Base-by-base conservation (phyloP, 2,888 invertebrate species). In the Ectropis crepuscularia region DNA sequence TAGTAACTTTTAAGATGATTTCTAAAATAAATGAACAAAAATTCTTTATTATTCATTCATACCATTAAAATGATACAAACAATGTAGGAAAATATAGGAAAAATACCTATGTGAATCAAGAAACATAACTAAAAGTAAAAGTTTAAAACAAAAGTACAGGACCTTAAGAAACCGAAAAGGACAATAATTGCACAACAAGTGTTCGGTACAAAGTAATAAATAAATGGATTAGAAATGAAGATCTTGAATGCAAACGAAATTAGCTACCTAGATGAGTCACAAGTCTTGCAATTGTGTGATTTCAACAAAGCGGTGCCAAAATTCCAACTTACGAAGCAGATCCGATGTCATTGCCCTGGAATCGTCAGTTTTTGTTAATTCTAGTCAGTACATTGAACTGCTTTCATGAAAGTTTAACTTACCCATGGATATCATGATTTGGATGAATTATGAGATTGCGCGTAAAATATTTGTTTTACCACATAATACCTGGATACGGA, bases 401-500 rank as follows among this genome's bases (percentile, higher is more conserved):
- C 67, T 50, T 48, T 55, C 50, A 57, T 36, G 46, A 47, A 9
- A 65, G 62, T 6, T 46, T 54, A 39, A 63, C 41, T 61, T 50
- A 62, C 63, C 57, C 37, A 65, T 53, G 63, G 50, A 64, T 10
- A 68, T 61, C 43, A 63, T 65, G 28, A 47, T 47, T 47, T 53
- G 42, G 42, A 41, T 53, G 62, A 49, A 41, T 63, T 65, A 57
- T 60, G 47, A 68, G 63, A 73, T 51, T 16, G 37, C 5, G 2
- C 11, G 11, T 48, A 37, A 53, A 43, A 42, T 16, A 53, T 38
- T 48, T 12, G 9, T 36, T 38, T 53, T 57, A 61, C 72, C 63
- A 73, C 68, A 76, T 71, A 63, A 73, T 85, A 88, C 86, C 85
- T 87, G 86, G 85, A 72, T 81, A 83, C 62, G 82, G 81, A 74